Percentiles rank a stretch among this genome's conserved stretches.
Evolutionary conservation across 2,888 invertebrate genomes (phyloP).

Genomic region (Malacosoma neustria): DNA sequence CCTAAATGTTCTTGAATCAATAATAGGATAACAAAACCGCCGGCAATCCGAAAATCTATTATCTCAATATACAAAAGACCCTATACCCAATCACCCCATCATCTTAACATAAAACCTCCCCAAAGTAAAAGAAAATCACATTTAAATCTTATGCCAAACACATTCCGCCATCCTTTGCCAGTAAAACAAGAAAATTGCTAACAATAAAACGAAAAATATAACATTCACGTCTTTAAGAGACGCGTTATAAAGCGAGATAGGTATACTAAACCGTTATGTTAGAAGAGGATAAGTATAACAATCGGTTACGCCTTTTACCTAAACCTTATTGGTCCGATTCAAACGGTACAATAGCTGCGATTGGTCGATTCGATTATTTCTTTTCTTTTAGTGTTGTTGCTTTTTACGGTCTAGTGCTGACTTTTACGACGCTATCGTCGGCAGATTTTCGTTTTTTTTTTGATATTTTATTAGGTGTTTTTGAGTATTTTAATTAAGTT

Average conservation of each 20-base stretch:
- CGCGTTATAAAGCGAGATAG: background rate
- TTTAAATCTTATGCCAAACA: background rate
- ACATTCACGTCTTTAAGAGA: conserved; percentile 5
- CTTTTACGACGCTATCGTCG: conserved; percentile 46
- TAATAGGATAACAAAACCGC: too few relatives aligned
- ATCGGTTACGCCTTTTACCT: background rate
- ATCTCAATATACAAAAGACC: background rate
- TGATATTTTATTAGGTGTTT: background rate
- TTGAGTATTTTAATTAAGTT: too few relatives aligned
- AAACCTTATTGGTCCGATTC: background rate
- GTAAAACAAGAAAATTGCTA: background rate
- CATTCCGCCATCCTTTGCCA: background rate
- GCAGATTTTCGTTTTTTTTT: conserved; percentile 27
- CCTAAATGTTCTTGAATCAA: too few relatives aligned
- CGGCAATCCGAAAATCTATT: background rate
- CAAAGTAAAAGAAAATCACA: conserved; percentile 2
- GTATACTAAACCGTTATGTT: background rate
- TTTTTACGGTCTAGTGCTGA: conserved; percentile 16
- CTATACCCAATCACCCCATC: background rate
- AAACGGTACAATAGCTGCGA: background rate
- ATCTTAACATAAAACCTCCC: conserved; percentile 1
- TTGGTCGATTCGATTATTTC: background rate
- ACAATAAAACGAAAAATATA: background rate
- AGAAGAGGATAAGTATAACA: background rate
- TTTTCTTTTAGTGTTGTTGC: conserved; percentile 4